Base-by-base conservation (phyloP, 2,888 invertebrate genomes). In the Graphium colonna region DNA sequence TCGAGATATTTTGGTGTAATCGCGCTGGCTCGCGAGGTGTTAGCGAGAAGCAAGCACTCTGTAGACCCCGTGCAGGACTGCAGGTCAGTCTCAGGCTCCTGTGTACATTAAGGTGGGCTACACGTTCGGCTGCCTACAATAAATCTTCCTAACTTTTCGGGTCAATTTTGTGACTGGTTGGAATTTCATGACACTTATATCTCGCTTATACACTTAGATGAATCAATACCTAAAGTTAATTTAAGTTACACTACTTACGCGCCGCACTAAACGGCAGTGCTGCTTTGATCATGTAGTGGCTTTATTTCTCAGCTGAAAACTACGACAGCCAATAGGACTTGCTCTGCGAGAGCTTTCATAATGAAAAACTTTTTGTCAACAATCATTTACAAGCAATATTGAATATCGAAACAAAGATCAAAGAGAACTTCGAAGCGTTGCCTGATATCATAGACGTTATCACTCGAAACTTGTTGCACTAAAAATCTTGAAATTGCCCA, bases 171-270 rank as follows among this genome's bases (percentile, higher is more conserved):
- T 3, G 39, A 59, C 15, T 61, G 60, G 59, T 31, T 59, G n/a
- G 59, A 54, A n/a, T 61, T 52, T 43, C n/a, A 54, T 12, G 59
- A 59, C 17, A 59, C 56, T 0, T 61, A 45, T 12, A 41, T 8
- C 1, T 58, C 59, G 28, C 39, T 61, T 1, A 58, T 61, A 39
- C 59, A 59, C 16, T 26, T 1, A 0, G 51, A 53, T 21, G 9
- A 33, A 15, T 26, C 36, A 0, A 55, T 59, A 12, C 47, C 52
- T 9, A 55, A 56, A 16, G 59, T 61, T 10, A 42, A 42, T n/a
- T n/a, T 18, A 60, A 60, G 28, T 57, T 58, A 15, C 54, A 56
- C 31, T 61, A 61, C 15, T 38, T 61, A 7, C 43, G 56, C 5
- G 49, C 55, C 7, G 12, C 58, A 0, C 36, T 59, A 21, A 55